A percentile compares a stretch with the other conserved stretches of the same genome.
Evolutionary conservation across 2,113 vertebrate species (phyloP).

Genomic region (Glaucomys volans): DNA sequence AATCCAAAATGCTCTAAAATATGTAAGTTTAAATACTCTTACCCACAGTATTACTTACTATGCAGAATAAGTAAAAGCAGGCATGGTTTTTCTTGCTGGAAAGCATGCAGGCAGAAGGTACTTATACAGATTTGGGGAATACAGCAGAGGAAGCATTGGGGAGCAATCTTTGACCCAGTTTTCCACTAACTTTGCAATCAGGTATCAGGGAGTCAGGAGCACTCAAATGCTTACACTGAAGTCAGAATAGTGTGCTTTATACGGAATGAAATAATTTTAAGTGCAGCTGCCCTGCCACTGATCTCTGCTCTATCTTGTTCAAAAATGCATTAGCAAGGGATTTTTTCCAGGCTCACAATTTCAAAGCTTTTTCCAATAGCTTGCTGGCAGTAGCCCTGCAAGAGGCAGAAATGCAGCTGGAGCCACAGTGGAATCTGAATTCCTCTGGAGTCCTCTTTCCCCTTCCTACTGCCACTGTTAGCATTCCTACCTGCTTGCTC

Average conservation of each 20-base stretch:
- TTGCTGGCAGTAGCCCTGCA: conserved; percentile 10
- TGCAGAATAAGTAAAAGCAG: neutral
- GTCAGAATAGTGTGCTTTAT: conserved; percentile 13
- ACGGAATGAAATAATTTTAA: conserved; percentile 65
- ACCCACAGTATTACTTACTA: neutral
- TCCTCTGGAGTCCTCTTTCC: neutral
- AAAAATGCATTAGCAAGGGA: conserved; percentile 60
- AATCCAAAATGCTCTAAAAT: neutral
- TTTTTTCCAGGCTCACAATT: conserved; percentile 50
- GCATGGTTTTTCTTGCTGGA: neutral
- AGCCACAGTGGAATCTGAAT: neutral
- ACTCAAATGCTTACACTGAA: neutral
- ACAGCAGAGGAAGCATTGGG: neutral
- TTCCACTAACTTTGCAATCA: neutral
- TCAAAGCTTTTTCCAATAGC: conserved; percentile 63
- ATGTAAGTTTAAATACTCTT: neutral
- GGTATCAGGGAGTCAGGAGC: conserved; percentile 10
- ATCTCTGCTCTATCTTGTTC: conserved; percentile 59
- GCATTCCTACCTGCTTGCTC: neutral
- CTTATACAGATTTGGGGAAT: neutral
- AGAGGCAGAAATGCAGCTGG: neutral
- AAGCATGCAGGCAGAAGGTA: neutral
- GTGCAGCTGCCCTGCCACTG: conserved; percentile 58
- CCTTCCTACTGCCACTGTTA: neutral
- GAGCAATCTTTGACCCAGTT: neutral